Evolutionary conservation across 2,888 invertebrate species (phyloP).

Genomic region (Eupithecia exiguata): DNA sequence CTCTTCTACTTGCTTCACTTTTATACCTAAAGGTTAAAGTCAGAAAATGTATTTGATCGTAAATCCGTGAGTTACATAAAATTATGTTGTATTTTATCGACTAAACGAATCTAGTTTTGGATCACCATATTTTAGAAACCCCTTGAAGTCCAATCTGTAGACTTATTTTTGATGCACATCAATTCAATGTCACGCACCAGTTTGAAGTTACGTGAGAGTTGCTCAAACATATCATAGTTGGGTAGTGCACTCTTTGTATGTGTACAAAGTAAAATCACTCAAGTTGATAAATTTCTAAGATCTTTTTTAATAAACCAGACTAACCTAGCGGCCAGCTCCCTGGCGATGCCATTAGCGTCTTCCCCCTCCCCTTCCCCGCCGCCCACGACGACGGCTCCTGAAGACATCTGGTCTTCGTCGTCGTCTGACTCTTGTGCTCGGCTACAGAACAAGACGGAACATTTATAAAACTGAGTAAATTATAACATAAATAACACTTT

Average conservation of each 20-base stretch:
- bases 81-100: too few species aligned
- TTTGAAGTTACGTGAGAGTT: too few species aligned
- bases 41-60: neutral
- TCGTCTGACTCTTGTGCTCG: slow-evolving; percentile 89
- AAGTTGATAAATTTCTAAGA: neutral
- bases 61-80: too few species aligned
- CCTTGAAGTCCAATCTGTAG: neutral
- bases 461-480: neutral
- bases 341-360: slow-evolving; percentile 85
- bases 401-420: slow-evolving; percentile 87
- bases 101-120: neutral
- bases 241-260: too few species aligned
- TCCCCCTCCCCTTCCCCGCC: slow-evolving; percentile 83
- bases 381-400: slow-evolving; percentile 74
- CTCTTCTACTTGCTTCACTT: neutral
- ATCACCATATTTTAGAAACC: neutral
- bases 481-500: neutral
- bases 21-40: neutral
- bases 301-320: neutral
- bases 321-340: slow-evolving; percentile 86
- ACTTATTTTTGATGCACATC: neutral
- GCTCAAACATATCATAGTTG: neutral
- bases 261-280: neutral
- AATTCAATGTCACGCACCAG: neutral
- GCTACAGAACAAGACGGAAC: slow-evolving; percentile 49